Percentiles rank a stretch among this genome's conserved stretches.
Conservation (phyloP, 2,797 vertebrate genomes). For the Choloepus didactylus region DNA sequence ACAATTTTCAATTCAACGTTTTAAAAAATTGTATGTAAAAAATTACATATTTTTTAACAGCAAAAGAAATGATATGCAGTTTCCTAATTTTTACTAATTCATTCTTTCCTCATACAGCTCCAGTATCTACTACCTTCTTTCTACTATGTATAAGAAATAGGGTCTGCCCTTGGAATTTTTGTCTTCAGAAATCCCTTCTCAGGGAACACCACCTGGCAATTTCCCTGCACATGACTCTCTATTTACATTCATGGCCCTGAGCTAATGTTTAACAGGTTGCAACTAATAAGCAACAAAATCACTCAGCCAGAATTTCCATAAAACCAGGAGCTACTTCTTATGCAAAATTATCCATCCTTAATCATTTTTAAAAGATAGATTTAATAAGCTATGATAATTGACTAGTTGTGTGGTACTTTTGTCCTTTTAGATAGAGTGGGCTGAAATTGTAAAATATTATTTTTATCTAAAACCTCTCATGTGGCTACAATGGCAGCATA, state of each 20-base stretch:
- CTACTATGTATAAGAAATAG: background rate
- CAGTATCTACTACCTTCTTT: background rate
- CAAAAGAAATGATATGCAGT: background rate
- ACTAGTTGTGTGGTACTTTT: background rate
- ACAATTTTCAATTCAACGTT: background rate
- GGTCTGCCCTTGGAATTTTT: background rate
- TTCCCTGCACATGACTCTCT: background rate
- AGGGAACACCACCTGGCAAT: background rate
- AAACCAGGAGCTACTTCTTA: conserved; percentile 47
- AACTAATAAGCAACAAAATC: conserved; percentile 61
- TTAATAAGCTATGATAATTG: conserved; percentile 37
- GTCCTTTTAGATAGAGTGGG: conserved; percentile 16
- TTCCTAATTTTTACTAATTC: background rate
- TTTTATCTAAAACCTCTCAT: conserved; percentile 12
- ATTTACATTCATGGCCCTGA: conserved; percentile 12
- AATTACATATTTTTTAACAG: background rate
- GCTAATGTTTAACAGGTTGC: conserved; percentile 71
- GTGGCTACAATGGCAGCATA: background rate
- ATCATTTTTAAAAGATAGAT: conserved; percentile 40
- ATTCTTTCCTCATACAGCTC: background rate
- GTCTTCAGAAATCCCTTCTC: background rate
- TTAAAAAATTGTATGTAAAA: conserved; percentile 4
- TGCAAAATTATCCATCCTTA: conserved; percentile 40
- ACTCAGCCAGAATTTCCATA: conserved; percentile 47
- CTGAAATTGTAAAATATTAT: conserved; percentile 21